phyloP scores from a whole-genome alignment of 2,888 invertebrate genomes.

The Hydroisotoma schaefferi region DNA sequence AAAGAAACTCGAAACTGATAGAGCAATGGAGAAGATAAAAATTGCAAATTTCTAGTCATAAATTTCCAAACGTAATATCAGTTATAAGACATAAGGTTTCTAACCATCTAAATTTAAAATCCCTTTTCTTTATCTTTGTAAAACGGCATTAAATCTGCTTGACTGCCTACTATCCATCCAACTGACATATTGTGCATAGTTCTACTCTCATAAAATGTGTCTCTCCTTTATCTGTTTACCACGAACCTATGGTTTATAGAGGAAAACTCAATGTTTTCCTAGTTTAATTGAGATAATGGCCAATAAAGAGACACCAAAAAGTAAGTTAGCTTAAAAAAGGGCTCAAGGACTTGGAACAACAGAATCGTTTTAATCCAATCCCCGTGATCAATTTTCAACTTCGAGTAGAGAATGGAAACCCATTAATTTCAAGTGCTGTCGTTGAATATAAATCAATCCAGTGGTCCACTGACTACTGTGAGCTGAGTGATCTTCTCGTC shows the following conservation, averaged over 20 bases:
- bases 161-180: too few relatives aligned
- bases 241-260: too few relatives aligned
- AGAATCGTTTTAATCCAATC: slow-evolving; percentile 7
- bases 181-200: too few relatives aligned
- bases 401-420: slow-evolving; percentile 4
- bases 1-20: too few relatives aligned
- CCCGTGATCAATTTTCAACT: slow-evolving; percentile 8
- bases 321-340: slow-evolving; percentile 5
- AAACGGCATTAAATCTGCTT: too few relatives aligned
- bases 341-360: slow-evolving; percentile 10
- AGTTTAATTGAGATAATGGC: slow-evolving; percentile 5
- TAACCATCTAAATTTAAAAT: too few relatives aligned
- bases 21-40: slow-evolving; percentile 1
- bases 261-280: not conserved
- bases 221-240: too few relatives aligned
- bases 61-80: too few relatives aligned
- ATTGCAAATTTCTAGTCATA: not conserved
- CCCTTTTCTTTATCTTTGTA: too few relatives aligned
- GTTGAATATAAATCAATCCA: slow-evolving; percentile 10
- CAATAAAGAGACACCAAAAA: slow-evolving; percentile 3
- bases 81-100: too few relatives aligned
- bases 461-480: not conserved
- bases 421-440: slow-evolving; percentile 7
- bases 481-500: not conserved
- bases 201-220: not conserved